These are phyloP conservation scores for Hemibagrus guttatus DNA, from an alignment of 2,797 vertebrate species.

Conservation along the genomic window DNA sequence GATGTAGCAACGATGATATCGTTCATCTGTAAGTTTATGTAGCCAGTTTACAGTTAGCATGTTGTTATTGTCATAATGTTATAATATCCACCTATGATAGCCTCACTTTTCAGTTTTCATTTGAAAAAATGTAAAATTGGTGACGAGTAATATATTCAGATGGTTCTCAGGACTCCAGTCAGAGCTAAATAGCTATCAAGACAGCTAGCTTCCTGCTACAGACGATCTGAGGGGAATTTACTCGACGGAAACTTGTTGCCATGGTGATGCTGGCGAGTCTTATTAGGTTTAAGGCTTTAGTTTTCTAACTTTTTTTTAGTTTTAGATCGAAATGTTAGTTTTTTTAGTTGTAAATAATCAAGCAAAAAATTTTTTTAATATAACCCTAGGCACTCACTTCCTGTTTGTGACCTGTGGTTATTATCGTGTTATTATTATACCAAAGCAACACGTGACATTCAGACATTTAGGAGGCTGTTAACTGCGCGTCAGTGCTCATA, in stretches of 20 bases:
- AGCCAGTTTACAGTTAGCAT: background rate
- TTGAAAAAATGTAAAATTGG: too few relatives aligned
- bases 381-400: background rate
- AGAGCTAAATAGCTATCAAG: background rate
- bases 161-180: too few relatives aligned
- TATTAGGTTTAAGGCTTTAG: background rate
- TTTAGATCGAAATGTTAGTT: background rate
- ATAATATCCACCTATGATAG: too few relatives aligned
- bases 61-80: background rate
- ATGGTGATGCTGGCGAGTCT: background rate
- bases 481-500: background rate
- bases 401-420: background rate
- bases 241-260: background rate
- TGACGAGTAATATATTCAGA: background rate
- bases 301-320: background rate
- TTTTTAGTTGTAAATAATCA: background rate
- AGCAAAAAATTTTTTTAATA: background rate
- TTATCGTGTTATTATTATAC: conserved; percentile 1
- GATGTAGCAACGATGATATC: background rate
- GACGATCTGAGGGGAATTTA: background rate
- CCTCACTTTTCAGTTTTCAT: background rate
- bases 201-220: background rate
- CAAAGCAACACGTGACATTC: background rate
- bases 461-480: conserved; percentile 6
- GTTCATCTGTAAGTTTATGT: background rate